Evolutionary conservation across 2,888 invertebrate species (phyloP), one percentile per base, ranked within the genome.

Genomic region (Deilephila elpenor): DNA sequence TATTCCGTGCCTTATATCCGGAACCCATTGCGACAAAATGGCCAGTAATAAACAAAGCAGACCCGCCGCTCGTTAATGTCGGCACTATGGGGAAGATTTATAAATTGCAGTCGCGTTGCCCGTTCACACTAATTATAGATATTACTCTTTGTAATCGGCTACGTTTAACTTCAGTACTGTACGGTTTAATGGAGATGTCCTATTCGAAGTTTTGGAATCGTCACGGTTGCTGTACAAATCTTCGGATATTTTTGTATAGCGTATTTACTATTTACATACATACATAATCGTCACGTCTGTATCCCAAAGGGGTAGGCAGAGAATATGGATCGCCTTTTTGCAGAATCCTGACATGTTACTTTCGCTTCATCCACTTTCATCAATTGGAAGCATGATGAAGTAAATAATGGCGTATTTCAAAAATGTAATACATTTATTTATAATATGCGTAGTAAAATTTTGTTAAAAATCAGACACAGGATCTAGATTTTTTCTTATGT

Each of bases 21-120:
- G 44, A 67, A 51, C 51, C 67, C 67, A 51, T 67, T 25, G 51
- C 25, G 67, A 7, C 44, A 25, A 67, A 67, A 67, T 29, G 44
- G 51, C 44, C 17, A 20, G 51, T 51, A 44, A 51, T 67, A 67
- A 67, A 67, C 67, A 67, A 67, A 67, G 44, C 67, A 67, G 67
- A 17, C 44, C 67, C 67, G 67, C 17, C 25, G 25, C 44, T 67
- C 51, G 67, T 67, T 67, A 67, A 51, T 67, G 67, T 51, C 67
- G 20, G 67, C 67, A 67, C 67, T 51, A 67, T 67, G 67, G 51
- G 67, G 25, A 67, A 20, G 67, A 67, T 67, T 67, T 37, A 62
- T 62, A 51, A 67, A 67, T 51, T 67, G 67, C 67, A 67, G 25
- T 67, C 51, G 44, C 14, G 37, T 25, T 51, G 44, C 67, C 17